A percentile compares a stretch with the other conserved stretches of the same genome.
phyloP scores from a whole-genome alignment of 2,888 invertebrate genomes.

The Plebejus argus region DNA sequence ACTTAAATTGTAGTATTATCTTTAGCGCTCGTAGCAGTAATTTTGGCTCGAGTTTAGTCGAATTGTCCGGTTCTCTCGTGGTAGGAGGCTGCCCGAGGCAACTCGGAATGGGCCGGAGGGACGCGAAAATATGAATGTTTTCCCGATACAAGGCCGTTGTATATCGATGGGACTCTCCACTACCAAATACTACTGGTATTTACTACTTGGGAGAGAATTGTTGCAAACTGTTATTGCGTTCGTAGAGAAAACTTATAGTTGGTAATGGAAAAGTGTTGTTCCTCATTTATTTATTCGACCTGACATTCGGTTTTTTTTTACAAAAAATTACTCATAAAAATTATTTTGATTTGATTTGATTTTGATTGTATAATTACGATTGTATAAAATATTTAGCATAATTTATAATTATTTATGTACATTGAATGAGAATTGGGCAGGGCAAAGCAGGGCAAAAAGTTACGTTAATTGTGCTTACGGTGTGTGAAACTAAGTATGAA shows the following conservation, averaged over 20 bases:
- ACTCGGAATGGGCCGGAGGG: conserved; percentile 3
- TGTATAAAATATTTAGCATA: too few species aligned
- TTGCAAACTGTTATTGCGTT: neutral
- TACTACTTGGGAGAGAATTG: neutral
- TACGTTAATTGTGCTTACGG: too few species aligned
- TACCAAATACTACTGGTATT: conserved; percentile 11
- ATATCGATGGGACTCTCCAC: neutral
- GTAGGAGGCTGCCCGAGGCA: neutral
- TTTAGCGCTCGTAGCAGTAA: neutral
- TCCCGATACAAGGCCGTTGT: conserved; percentile 21
- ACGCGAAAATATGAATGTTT: conserved; percentile 15
- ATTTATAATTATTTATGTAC: too few species aligned
- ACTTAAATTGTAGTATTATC: neutral
- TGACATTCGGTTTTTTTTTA: too few species aligned
- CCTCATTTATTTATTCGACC: too few species aligned
- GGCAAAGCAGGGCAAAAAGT: too few species aligned
- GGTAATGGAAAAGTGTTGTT: neutral
- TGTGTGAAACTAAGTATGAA: neutral
- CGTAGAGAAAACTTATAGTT: neutral
- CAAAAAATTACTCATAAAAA: too few species aligned
- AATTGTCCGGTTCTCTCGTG: neutral
- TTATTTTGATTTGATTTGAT: too few species aligned
- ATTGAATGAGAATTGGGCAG: too few species aligned
- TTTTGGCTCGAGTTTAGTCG: neutral
- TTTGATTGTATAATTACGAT: too few species aligned